Evolutionary conservation across 2,113 vertebrate genomes (phyloP), one percentile per base, ranked within the genome.

Genomic region (Proterorhinus semilunaris): DNA sequence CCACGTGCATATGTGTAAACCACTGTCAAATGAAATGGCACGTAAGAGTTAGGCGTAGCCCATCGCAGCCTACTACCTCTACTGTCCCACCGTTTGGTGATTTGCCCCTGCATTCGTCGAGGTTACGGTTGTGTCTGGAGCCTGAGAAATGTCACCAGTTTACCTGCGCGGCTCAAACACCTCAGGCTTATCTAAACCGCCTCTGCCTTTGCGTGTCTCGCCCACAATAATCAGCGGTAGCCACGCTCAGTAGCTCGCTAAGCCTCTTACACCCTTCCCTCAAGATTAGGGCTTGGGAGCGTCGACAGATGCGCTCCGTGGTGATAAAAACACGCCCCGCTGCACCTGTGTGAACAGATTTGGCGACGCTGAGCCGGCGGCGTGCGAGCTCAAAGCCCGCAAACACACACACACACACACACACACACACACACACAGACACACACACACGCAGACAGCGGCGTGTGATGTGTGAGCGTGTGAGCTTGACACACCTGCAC

Each of bases 231-330:
- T 91, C 91, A 91, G 88, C 89, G 79, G 87, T 87, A 90, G 89
- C 92, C 88, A 87, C 75, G 88, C 91, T 92, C 90, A 90, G 92
- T 91, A 88, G 90, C 90, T 87, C 75, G 72, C 84, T 92, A 94
- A 94, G 91, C 93, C 89, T 92, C 93, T 93, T 94, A 93, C 89
- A 90, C 87, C 90, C 91, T 90, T 92, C 90, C 92, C 90, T 91
- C 85, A 89, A 93, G 92, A 93, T 93, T 94, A 93, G 90, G 87
- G 81, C 80, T 90, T 88, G 87, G 86, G 88, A 91, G 88, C 88
- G 87, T 90, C 86, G 89, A 93, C 91, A 92, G 91, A 91, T 90
- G 88, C 86, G 85, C 90, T 86, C 81, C 49, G 80, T 79, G 88
- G 86, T 82, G 90, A 91, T 90, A 89, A 86, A 91, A 86, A 89